Conservation (phyloP, 2,888 invertebrate species). For the Caenorhabditis macrosperma region DNA sequence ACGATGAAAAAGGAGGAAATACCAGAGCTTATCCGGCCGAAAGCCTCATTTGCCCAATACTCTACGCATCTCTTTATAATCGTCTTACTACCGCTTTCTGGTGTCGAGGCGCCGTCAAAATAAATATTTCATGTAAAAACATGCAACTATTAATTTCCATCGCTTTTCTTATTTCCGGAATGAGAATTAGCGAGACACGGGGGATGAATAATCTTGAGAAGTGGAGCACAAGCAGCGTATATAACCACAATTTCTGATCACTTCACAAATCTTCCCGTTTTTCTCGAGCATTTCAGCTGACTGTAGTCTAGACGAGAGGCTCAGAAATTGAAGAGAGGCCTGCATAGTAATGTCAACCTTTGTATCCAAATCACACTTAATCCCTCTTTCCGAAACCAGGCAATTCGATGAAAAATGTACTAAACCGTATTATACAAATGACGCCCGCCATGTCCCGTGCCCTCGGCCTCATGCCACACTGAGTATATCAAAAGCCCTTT, state of each 20-base stretch:
- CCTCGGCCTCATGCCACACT: neutral
- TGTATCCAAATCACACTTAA: constrained; percentile 48
- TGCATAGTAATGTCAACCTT: constrained; percentile 32
- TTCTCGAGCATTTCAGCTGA: no score
- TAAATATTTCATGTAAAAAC: constrained; percentile 52
- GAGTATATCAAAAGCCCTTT: constrained; percentile 45
- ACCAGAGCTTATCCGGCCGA: neutral
- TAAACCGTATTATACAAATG: constrained; percentile 60
- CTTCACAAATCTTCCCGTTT: no score
- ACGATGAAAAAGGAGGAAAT: neutral
- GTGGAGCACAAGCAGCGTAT: neutral
- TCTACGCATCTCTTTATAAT: constrained; percentile 6
- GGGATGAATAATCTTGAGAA: constrained; percentile 35
- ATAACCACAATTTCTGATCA: no score
- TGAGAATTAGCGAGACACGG: constrained; percentile 32
- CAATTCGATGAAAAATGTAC: constrained; percentile 52
- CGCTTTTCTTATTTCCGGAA: constrained; percentile 52
- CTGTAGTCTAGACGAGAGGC: no score
- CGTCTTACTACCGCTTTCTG: neutral
- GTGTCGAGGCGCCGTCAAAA: neutral
- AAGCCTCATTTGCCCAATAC: neutral
- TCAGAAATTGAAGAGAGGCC: neutral
- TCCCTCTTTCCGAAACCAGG: constrained; percentile 17
- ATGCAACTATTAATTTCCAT: constrained; percentile 53
- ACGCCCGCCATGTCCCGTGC: constrained; percentile 13